These are phyloP conservation scores for Agonum fuliginosum DNA, from an alignment of 2,888 invertebrate species.

Conservation along the genomic window DNA sequence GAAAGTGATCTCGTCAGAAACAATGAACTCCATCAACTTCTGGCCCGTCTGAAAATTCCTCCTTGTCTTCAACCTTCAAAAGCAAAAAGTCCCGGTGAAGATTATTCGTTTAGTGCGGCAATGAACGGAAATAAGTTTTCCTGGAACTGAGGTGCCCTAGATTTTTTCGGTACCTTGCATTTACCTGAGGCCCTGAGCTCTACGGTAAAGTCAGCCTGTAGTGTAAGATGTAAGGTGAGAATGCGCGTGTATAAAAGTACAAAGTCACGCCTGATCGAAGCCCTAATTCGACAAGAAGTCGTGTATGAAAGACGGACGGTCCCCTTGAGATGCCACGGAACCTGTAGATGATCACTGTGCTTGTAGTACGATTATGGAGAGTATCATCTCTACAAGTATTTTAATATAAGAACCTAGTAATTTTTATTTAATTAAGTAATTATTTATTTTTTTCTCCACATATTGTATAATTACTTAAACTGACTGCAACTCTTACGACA, in stretches of 20 bases:
- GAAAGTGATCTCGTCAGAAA: no score
- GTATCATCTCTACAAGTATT: no score
- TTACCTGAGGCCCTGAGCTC: constrained; percentile 40
- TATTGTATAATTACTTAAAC: no score
- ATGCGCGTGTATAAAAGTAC: constrained; percentile 13
- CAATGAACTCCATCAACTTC: background rate
- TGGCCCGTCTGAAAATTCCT: constrained; percentile 6
- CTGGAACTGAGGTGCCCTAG: constrained; percentile 57
- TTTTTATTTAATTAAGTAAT: no score
- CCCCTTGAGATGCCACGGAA: background rate
- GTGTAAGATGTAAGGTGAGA: constrained; percentile 14
- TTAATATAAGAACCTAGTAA: no score
- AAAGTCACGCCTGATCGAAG: constrained; percentile 56
- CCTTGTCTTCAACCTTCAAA: background rate
- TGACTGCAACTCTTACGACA: no score
- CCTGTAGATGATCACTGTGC: background rate
- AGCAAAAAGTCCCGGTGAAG: constrained; percentile 28
- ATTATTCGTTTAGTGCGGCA: constrained; percentile 23
- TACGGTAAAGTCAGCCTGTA: background rate
- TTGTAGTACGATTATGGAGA: no score
- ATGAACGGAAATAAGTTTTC: constrained; percentile 53
- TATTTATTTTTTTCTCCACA: no score
- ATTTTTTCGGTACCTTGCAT: constrained; percentile 57
- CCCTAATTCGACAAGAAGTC: constrained; percentile 36
- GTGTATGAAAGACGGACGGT: background rate